phyloP scores from a whole-genome alignment of 2,113 vertebrate genomes.

The Oncorhynchus masou region DNA sequence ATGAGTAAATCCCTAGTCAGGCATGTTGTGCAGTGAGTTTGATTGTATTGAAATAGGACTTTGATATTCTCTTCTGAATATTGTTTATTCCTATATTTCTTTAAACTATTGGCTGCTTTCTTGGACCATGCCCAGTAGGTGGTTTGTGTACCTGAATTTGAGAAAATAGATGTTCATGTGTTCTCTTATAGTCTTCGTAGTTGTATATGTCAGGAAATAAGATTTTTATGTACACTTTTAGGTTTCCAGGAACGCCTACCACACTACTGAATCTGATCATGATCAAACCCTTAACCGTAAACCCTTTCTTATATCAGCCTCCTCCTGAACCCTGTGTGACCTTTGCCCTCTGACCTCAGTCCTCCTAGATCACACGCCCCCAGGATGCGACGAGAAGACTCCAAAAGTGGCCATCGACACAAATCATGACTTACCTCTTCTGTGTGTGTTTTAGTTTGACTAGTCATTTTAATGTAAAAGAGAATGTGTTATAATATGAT shows the following conservation, averaged over 20 bases:
- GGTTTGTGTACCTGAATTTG: too few relatives aligned
- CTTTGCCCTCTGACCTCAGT: conserved; percentile 49
- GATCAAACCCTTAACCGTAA: neutral
- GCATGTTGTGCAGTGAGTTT: conserved; percentile 44
- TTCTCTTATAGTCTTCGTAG: too few relatives aligned
- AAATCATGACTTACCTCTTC: conserved; percentile 45
- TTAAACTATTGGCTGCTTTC: too few relatives aligned
- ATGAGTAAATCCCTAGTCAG: conserved; percentile 64
- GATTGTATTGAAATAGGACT: conserved; percentile 15
- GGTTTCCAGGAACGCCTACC: too few relatives aligned
- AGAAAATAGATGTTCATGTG: too few relatives aligned
- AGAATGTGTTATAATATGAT: conserved; percentile 17
- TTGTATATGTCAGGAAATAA: too few relatives aligned
- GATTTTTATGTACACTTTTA: too few relatives aligned
- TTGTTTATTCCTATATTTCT: too few relatives aligned
- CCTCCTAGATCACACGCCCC: conserved; percentile 64
- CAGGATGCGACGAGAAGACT: conserved; percentile 59
- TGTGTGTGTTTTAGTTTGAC: conserved; percentile 13
- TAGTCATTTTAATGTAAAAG: conserved; percentile 25
- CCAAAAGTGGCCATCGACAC: conserved; percentile 48
- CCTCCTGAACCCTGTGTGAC: conserved; percentile 21
- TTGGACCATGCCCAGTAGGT: too few relatives aligned
- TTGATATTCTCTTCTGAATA: too few relatives aligned
- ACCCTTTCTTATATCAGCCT: neutral
- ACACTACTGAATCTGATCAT: too few relatives aligned